A percentile compares a stretch with the other conserved stretches of the same genome.
Conservation (phyloP, 2,888 invertebrate species). For the Mechanitis messenoides region DNA sequence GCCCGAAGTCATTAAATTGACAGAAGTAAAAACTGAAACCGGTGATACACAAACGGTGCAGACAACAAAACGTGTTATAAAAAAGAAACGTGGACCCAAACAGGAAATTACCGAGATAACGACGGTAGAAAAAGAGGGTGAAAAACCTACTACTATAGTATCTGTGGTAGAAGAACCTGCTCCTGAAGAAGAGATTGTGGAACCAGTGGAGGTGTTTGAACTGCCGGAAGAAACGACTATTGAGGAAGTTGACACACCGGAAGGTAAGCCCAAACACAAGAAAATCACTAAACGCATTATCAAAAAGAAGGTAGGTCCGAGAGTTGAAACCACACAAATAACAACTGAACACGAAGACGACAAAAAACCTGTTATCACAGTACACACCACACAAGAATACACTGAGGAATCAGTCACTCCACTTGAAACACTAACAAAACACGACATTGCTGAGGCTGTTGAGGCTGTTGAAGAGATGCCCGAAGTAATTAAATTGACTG, state of each 20-base stretch:
- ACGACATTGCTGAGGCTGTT: constrained; percentile 5
- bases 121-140: constrained; percentile 28
- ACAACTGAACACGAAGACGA: constrained; percentile 43
- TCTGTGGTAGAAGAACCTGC: constrained; percentile 31
- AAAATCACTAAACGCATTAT: constrained; percentile 26
- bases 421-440: constrained; percentile 30
- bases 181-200: constrained; percentile 19
- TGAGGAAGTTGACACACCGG: constrained; percentile 43
- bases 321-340: constrained; percentile 32
- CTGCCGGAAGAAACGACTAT: constrained; percentile 35
- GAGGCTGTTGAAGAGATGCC: constrained; percentile 29
- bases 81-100: constrained; percentile 35
- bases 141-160: constrained; percentile 33
- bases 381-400: constrained; percentile 9
- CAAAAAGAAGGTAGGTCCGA: constrained; percentile 45
- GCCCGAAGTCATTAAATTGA: constrained; percentile 31
- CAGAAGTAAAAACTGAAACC: constrained; percentile 25
- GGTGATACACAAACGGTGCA: constrained; percentile 14
- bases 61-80: constrained; percentile 35
- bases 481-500: constrained; percentile 35
- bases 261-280: constrained; percentile 42
- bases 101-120: constrained; percentile 36
- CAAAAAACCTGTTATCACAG: constrained; percentile 41
- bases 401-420: constrained; percentile 29
- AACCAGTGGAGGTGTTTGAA: constrained; percentile 38